phyloP scores from a whole-genome alignment of 2,797 vertebrate genomes.

The Enteromius radiatus region DNA sequence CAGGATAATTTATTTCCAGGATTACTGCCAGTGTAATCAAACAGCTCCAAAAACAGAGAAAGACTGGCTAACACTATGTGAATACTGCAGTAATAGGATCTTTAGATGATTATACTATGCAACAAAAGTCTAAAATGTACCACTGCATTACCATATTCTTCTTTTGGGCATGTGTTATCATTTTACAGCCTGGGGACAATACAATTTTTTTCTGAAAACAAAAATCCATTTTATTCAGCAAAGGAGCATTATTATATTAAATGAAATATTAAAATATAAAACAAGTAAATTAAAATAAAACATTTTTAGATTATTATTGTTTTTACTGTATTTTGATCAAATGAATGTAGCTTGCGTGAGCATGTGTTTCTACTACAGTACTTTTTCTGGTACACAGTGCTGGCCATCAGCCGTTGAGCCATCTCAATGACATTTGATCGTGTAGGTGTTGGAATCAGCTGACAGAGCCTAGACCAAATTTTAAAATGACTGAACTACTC shows the following conservation, averaged over 20 bases:
- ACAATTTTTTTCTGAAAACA: background rate
- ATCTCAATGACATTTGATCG: background rate
- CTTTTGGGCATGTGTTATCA: background rate
- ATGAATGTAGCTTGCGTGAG: background rate
- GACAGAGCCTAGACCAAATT: background rate
- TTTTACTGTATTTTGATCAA: background rate
- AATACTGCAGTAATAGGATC: background rate
- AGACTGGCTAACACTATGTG: background rate
- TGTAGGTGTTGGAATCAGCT: background rate
- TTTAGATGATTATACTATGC: background rate
- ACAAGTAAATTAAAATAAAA: background rate
- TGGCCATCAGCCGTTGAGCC: background rate
- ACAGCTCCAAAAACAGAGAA: constrained; percentile 7
- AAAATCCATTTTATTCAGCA: background rate
- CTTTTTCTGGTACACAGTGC: background rate
- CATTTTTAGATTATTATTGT: background rate
- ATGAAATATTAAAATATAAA: background rate
- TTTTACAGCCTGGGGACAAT: background rate
- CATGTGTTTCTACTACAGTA: background rate
- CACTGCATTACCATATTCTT: background rate
- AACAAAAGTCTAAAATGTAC: background rate
- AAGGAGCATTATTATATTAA: background rate
- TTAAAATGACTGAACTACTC: background rate
- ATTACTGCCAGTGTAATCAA: constrained; percentile 22
- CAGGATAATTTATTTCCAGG: constrained; percentile 31